Percentiles rank a stretch among this genome's conserved stretches.
Evolutionary conservation across 2,797 vertebrate species (phyloP).

Genomic region (Manis crassicaudata): DNA sequence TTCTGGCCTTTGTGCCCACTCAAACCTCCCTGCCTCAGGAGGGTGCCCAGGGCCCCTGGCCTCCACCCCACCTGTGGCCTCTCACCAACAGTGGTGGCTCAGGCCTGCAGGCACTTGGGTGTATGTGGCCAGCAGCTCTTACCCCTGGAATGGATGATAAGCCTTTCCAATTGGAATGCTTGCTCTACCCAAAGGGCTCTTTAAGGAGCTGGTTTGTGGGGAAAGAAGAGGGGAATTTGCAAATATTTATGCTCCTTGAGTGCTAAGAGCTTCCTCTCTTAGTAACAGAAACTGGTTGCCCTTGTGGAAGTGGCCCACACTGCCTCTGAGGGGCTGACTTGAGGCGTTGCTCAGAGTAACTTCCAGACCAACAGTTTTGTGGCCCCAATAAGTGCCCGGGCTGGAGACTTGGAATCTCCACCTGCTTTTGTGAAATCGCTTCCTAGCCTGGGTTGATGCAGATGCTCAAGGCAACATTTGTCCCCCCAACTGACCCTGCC

Average conservation of each 20-base stretch:
- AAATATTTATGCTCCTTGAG: not conserved
- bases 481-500: rapidly evolving
- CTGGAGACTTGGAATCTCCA: rapidly evolving
- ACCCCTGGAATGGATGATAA: constrained; percentile 6
- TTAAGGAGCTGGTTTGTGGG: not conserved
- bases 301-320: not conserved
- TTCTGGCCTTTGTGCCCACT: not conserved
- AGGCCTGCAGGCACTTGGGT: not conserved
- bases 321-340: rapidly evolving
- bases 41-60: rapidly evolving
- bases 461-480: rapidly evolving
- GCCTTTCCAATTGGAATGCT: not conserved
- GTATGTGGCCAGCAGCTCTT: not conserved
- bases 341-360: not conserved
- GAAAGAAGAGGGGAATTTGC: not conserved
- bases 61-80: not conserved
- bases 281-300: not conserved
- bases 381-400: not conserved
- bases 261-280: not conserved
- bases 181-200: not conserved
- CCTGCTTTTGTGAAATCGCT: not conserved
- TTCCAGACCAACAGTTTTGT: not conserved
- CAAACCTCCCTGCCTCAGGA: not conserved
- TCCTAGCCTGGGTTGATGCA: not conserved
- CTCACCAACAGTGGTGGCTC: rapidly evolving